A percentile compares a stretch with the other conserved stretches of the same genome.
phyloP scores from a whole-genome alignment of 2,797 vertebrate genomes.

The Galaxias olidus region DNA sequence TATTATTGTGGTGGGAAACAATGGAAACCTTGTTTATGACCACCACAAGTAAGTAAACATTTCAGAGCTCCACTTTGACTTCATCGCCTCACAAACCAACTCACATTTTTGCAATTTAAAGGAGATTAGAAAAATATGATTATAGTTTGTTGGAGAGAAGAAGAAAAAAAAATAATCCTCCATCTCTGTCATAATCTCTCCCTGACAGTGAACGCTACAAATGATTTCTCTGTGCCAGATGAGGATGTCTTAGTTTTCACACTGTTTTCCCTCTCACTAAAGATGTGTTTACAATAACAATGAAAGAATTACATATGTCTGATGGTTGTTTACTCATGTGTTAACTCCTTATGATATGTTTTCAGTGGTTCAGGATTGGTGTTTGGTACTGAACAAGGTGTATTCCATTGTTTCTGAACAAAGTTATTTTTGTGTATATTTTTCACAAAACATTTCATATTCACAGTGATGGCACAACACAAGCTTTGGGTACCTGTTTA shows the following conservation, averaged over 20 bases:
- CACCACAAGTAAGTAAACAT: slow-evolving; percentile 92
- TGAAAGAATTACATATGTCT: slow-evolving; percentile 31
- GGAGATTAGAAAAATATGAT: slow-evolving; percentile 78
- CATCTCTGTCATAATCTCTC: slow-evolving; percentile 68
- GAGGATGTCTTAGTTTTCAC: slow-evolving; percentile 37
- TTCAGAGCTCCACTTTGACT: slow-evolving; percentile 35
- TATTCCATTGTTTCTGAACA: too few relatives aligned
- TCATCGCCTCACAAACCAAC: slow-evolving; percentile 38
- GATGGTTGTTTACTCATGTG: slow-evolving; percentile 39
- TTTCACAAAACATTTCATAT: slow-evolving; percentile 5
- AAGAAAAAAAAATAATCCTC: slow-evolving; percentile 77
- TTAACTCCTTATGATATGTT: slow-evolving; percentile 16
- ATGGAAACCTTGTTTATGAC: slow-evolving; percentile 91
- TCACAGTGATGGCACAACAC: slow-evolving; percentile 87
- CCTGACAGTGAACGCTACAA: slow-evolving; percentile 69
- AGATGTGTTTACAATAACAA: slow-evolving; percentile 37
- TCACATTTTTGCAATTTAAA: slow-evolving; percentile 63
- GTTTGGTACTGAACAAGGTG: too few relatives aligned
- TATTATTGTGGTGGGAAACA: slow-evolving; percentile 92
- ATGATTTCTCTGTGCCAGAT: slow-evolving; percentile 54
- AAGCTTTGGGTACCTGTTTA: slow-evolving; percentile 90
- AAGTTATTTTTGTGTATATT: too few relatives aligned
- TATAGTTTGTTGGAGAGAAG: slow-evolving; percentile 74
- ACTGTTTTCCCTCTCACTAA: slow-evolving; percentile 34
- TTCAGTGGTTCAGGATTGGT: too few relatives aligned